Evolutionary conservation across 1,140 invertebrate species (phyloP), one percentile per base, ranked within the genome.

Genomic region (Sitodiplosis mosellana): DNA sequence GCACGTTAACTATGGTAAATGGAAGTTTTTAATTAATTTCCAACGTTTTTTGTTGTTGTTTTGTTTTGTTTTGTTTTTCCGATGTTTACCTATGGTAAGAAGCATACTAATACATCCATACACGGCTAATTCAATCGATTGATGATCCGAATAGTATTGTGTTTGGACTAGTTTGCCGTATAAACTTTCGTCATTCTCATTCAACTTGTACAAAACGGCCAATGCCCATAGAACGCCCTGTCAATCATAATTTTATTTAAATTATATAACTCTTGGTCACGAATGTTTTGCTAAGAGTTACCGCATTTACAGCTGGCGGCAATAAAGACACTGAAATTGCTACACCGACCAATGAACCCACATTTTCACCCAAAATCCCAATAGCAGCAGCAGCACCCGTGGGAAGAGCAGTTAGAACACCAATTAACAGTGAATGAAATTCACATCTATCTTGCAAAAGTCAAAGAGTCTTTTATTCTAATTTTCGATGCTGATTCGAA

Each of bases 271-370:
- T n/a, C 8, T 8, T 36, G n/a, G 34, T 36, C n/a, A 36, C 34
- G n/a, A 34, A 49, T 33, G 40, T 27, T 45, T 10, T 15, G 38
- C 6, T 8, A 49, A 50, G 34, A 65, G 62, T 65, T 59, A 78
- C 77, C 14, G 77, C 72, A 64, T 87, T 87, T 1, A 86, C 81
- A 44, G 80, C 78, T 2, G 83, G 83, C 7, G 83, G 83, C 14
- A 86, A 63, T 8, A 87, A 59, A 0, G 82, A 85, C 0, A 81
- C 81, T 1, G 82, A 85, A 52, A 87, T 86, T 2, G 83, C 83
- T 7, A 86, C 83, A 36, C 83, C 83, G 2, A 85, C 81, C 18
- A 86, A 59, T 1, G 81, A 83, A 2, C 78, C 75, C 17, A 78
- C 72, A 62, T 86, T 83, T 18, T 73, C 72, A 7, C 81, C 78